Percentiles rank a stretch among this genome's conserved stretches.
Evolutionary conservation across 2,888 invertebrate genomes (phyloP).

Genomic region (Macrophya annulata): DNA sequence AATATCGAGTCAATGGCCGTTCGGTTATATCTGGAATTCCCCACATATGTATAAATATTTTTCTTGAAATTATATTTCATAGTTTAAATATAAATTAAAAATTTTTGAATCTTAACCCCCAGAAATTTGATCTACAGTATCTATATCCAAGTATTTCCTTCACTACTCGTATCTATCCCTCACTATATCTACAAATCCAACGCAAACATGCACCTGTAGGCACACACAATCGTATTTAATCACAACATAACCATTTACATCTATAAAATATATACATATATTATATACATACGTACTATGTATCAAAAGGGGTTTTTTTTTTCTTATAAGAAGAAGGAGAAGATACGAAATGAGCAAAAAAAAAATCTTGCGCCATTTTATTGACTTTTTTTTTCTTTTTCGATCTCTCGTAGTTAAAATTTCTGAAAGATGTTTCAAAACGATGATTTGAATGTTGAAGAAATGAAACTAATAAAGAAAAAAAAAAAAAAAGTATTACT

Average conservation of each 20-base stretch:
- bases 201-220: background rate
- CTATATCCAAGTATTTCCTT: background rate
- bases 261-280: background rate
- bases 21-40: too few species aligned
- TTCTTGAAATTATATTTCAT: too few species aligned
- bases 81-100: too few species aligned
- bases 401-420: background rate
- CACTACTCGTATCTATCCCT: background rate
- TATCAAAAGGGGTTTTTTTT: background rate
- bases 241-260: background rate
- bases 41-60: too few species aligned
- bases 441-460: background rate
- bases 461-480: background rate
- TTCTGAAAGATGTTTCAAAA: too few species aligned
- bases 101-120: too few species aligned
- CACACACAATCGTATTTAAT: background rate
- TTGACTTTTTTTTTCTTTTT: too few species aligned
- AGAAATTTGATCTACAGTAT: too few species aligned
- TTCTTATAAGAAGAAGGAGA: background rate
- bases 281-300: background rate
- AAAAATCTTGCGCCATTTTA: background rate
- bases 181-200: background rate
- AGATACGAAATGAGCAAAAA: too few species aligned
- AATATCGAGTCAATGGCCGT: too few species aligned
- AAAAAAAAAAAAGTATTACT: background rate